A percentile compares a stretch with the other conserved stretches of the same genome.
Conservation (phyloP, 2,113 vertebrate genomes). For the Lethenteron reissneri region DNA sequence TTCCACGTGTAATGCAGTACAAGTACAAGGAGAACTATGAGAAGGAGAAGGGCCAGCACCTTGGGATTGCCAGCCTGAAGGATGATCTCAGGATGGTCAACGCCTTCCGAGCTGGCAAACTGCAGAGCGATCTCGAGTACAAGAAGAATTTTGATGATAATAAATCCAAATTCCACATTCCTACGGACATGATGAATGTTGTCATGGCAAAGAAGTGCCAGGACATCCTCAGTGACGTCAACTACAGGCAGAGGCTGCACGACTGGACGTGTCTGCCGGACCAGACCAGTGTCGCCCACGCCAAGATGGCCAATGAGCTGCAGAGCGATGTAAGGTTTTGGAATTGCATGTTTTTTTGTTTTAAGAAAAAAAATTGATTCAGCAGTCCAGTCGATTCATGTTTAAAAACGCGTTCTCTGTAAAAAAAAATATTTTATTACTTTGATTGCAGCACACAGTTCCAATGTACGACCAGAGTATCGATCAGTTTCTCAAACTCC, state of each 20-base stretch:
- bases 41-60: constrained; percentile 74
- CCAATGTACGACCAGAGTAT: too few relatives aligned
- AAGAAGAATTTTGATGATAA: constrained; percentile 75
- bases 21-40: constrained; percentile 63
- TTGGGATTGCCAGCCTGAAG: constrained; percentile 43
- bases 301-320: constrained; percentile 69
- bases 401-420: too few relatives aligned
- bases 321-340: constrained; percentile 63
- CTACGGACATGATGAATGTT: constrained; percentile 79
- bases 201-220: constrained; percentile 54
- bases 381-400: too few relatives aligned
- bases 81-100: constrained; percentile 73
- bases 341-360: too few relatives aligned
- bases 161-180: constrained; percentile 64
- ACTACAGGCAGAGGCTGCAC: constrained; percentile 66
- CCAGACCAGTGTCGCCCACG: constrained; percentile 50
- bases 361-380: too few relatives aligned
- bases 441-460: too few relatives aligned
- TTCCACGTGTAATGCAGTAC: neutral
- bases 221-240: constrained; percentile 48
- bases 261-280: constrained; percentile 85
- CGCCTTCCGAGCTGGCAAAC: constrained; percentile 65
- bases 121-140: constrained; percentile 75
- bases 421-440: too few relatives aligned
- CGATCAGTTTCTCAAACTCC: too few relatives aligned